phyloP scores from a whole-genome alignment of 2,797 vertebrate species.

The Phoeniculus purpureus region DNA sequence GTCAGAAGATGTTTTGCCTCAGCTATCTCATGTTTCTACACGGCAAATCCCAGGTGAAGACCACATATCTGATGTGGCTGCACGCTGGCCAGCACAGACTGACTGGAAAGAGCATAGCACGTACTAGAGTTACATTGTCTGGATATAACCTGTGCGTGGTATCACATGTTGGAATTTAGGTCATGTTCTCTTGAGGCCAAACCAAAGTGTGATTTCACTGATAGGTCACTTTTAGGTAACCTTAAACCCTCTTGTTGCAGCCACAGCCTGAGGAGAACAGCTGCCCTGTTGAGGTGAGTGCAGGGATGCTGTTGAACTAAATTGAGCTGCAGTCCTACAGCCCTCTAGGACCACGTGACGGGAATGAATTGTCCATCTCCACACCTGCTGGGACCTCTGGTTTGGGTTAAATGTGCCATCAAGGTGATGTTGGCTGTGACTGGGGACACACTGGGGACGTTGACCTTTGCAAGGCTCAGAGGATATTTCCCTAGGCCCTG shows the following conservation, averaged over 20 bases:
- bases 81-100: not conserved
- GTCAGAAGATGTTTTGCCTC: not conserved
- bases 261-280: not conserved
- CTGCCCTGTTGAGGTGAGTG: fast-evolving
- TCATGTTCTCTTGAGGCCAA: not conserved
- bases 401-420: not conserved
- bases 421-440: fast-evolving
- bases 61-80: not conserved
- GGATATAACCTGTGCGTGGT: not conserved
- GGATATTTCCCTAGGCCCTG: not conserved
- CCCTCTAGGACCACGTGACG: fast-evolving
- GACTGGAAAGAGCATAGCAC: not conserved
- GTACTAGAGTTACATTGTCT: not conserved
- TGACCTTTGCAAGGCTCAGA: not conserved
- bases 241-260: not conserved
- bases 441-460: not conserved
- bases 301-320: not conserved
- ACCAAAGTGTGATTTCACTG: not conserved
- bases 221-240: not conserved
- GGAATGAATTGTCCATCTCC: fast-evolving
- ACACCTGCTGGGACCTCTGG: fast-evolving
- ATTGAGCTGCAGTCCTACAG: not conserved
- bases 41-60: not conserved
- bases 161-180: not conserved
- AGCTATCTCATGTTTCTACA: not conserved